These are phyloP conservation scores for Bombylius discolor DNA, from an alignment of 2,888 invertebrate species.

Conservation along the genomic window DNA sequence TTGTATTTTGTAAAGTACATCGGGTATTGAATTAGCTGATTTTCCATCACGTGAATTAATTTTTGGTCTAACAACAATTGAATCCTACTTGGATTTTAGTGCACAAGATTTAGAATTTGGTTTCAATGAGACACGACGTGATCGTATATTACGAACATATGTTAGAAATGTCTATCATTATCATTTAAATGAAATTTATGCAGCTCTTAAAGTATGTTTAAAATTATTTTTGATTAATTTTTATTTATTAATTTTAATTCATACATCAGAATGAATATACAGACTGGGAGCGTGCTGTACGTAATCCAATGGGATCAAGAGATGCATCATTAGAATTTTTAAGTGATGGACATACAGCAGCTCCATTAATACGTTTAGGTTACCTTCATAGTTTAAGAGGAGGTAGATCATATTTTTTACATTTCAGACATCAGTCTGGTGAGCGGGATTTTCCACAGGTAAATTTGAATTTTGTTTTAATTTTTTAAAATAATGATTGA, in stretches of 20 bases:
- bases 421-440: constrained; percentile 74
- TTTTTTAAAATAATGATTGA: no score
- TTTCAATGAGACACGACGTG: constrained; percentile 75
- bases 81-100: constrained; percentile 71
- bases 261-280: constrained; percentile 75
- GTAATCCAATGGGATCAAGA: constrained; percentile 73
- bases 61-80: constrained; percentile 69
- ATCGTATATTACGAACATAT: constrained; percentile 77
- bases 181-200: constrained; percentile 89
- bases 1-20: constrained; percentile 34
- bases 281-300: constrained; percentile 84
- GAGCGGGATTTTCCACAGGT: constrained; percentile 70
- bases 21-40: constrained; percentile 68
- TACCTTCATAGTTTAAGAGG: constrained; percentile 67
- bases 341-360: constrained; percentile 84
- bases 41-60: constrained; percentile 71
- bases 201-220: constrained; percentile 53
- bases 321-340: constrained; percentile 76
- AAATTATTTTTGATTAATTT: neutral
- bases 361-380: constrained; percentile 66
- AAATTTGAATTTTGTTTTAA: constrained; percentile 15
- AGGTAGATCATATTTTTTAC: constrained; percentile 73
- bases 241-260: constrained; percentile 1
- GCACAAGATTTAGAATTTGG: constrained; percentile 82
- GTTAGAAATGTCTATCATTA: constrained; percentile 90